Conservation (phyloP, 2,113 vertebrate genomes). For the Apodemus sylvaticus region DNA sequence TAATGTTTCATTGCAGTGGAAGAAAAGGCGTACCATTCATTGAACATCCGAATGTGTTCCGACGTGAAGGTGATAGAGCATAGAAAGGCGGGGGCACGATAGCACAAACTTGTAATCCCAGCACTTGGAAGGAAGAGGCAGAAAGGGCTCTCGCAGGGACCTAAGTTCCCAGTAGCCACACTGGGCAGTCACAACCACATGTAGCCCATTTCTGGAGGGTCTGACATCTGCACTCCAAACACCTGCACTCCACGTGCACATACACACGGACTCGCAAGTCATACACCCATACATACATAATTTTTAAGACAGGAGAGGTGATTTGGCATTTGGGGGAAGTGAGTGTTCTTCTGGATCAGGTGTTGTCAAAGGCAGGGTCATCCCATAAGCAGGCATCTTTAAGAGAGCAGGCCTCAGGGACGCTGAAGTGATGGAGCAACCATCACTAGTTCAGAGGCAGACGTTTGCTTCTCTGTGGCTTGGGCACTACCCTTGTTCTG, state of each 20-base stretch:
- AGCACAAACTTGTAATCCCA: no score
- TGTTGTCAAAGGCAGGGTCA: background rate
- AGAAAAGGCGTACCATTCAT: no score
- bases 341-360: background rate
- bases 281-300: no score
- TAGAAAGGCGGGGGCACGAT: background rate
- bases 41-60: background rate
- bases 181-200: no score
- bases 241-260: background rate
- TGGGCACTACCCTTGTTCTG: constrained; percentile 1
- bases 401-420: background rate
- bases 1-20: background rate
- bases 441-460: background rate
- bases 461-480: constrained; percentile 29
- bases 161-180: background rate
- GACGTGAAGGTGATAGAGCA: background rate
- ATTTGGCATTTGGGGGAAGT: background rate
- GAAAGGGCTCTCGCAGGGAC: background rate
- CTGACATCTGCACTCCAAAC: background rate
- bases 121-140: no score
- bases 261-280: background rate
- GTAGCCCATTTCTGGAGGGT: background rate
- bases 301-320: background rate
- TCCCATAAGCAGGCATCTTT: background rate
- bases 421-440: background rate